Evolutionary conservation across 2,888 invertebrate species (phyloP).

Genomic region (Linnaemya tessellans): DNA sequence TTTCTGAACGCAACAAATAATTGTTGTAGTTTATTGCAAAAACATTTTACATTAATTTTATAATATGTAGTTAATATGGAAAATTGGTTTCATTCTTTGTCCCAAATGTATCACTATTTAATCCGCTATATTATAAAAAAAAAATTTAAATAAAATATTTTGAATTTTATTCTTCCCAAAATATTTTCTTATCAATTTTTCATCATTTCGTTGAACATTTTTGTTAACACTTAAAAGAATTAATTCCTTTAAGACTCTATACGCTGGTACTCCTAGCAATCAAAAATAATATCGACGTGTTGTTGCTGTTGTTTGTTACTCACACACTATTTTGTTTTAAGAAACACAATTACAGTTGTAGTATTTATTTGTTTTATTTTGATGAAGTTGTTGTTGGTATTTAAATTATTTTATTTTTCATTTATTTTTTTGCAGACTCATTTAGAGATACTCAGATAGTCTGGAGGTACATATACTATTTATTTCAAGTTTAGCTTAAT

Average conservation of each 20-base stretch:
- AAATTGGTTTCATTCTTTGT: no score
- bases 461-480: constrained; percentile 2
- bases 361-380: constrained; percentile 40
- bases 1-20: no score
- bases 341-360: constrained; percentile 53
- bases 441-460: constrained; percentile 1
- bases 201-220: background rate
- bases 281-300: constrained; percentile 40
- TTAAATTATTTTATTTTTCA: constrained; percentile 44
- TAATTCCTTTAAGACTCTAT: constrained; percentile 51
- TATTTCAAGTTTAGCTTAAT: constrained; percentile 37
- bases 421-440: constrained; percentile 48
- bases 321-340: constrained; percentile 53
- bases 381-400: constrained; percentile 4
- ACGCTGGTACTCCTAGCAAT: constrained; percentile 40
- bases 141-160: no score
- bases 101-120: no score
- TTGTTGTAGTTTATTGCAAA: no score
- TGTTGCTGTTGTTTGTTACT: constrained; percentile 65
- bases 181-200: background rate
- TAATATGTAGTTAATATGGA: no score
- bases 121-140: no score
- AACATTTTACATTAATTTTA: no score
- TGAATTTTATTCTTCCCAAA: no score
- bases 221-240: constrained; percentile 11